phyloP scores from a whole-genome alignment of 2,888 invertebrate genomes.

The Pogonocherus hispidulus region DNA sequence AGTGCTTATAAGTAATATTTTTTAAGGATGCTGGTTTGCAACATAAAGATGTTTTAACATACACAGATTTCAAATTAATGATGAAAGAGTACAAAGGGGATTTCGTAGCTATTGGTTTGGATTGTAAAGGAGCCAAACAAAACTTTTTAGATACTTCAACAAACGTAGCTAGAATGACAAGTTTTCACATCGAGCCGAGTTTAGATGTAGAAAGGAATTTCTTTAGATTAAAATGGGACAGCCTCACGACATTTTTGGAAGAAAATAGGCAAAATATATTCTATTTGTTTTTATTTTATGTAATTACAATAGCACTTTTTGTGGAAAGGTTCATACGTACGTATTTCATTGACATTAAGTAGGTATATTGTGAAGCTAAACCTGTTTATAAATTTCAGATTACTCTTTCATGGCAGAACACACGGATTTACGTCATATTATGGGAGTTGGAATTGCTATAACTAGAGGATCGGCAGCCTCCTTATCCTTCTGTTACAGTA shows the following conservation, averaged over 20 bases:
- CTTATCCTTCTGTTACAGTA: conserved; percentile 93
- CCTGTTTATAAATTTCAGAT: conserved; percentile 70
- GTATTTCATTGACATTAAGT: conserved; percentile 55
- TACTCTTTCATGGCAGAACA: conserved; percentile 98
- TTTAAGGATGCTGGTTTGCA: conserved; percentile 88
- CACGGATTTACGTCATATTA: conserved; percentile 93
- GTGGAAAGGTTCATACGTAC: conserved; percentile 94
- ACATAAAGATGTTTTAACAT: conserved; percentile 90
- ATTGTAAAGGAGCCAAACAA: conserved; percentile 95
- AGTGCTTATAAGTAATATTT: neutral
- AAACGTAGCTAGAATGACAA: conserved; percentile 95
- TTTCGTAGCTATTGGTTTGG: conserved; percentile 93
- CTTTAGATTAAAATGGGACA: conserved; percentile 86
- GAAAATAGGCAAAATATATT: conserved; percentile 97
- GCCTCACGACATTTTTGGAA: conserved; percentile 91
- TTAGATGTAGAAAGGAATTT: conserved; percentile 80
- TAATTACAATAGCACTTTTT: conserved; percentile 93
- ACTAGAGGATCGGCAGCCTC: conserved; percentile 95
- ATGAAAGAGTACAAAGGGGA: conserved; percentile 98
- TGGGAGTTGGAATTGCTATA: conserved; percentile 97
- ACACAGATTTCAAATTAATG: conserved; percentile 93
- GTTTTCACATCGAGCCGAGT: conserved; percentile 90
- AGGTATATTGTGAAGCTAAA: neutral
- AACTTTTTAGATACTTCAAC: conserved; percentile 95
- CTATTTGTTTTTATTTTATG: conserved; percentile 94